Evolutionary conservation across 2,113 vertebrate species (phyloP).

Genomic region (Istiophorus platypterus): DNA sequence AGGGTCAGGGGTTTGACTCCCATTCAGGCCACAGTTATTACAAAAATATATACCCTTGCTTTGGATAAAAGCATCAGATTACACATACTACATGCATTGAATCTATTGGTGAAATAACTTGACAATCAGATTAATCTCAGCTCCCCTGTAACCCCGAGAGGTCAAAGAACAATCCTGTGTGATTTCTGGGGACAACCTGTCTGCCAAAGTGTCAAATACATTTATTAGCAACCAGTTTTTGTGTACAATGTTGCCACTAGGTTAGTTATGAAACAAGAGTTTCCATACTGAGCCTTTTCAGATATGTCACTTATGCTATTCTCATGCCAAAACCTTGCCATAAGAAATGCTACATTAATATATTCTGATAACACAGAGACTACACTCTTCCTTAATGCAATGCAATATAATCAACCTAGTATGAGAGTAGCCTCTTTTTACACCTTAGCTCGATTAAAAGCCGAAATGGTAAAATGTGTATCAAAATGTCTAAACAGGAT

Average conservation of each 20-base stretch:
- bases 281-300: background rate
- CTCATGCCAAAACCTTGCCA: background rate
- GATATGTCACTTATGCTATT: background rate
- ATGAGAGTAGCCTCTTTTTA: background rate
- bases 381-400: background rate
- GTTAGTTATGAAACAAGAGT: background rate
- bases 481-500: background rate
- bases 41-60: background rate
- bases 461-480: background rate
- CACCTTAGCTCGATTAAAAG: background rate
- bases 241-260: background rate
- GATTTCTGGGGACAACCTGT: constrained; percentile 28
- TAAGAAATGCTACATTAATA: background rate
- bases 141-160: constrained; percentile 48
- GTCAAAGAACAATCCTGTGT: constrained; percentile 44
- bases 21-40: background rate
- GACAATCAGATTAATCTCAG: constrained; percentile 41
- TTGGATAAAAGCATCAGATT: background rate
- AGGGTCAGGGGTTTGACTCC: background rate
- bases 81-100: background rate
- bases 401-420: background rate
- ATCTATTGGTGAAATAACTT: background rate
- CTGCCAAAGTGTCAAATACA: background rate
- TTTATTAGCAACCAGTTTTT: background rate
- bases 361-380: background rate